Evolutionary conservation across 2,797 vertebrate species (phyloP), one percentile per base, ranked within the genome.

Genomic region (Aselliscus stoliczkanus): DNA sequence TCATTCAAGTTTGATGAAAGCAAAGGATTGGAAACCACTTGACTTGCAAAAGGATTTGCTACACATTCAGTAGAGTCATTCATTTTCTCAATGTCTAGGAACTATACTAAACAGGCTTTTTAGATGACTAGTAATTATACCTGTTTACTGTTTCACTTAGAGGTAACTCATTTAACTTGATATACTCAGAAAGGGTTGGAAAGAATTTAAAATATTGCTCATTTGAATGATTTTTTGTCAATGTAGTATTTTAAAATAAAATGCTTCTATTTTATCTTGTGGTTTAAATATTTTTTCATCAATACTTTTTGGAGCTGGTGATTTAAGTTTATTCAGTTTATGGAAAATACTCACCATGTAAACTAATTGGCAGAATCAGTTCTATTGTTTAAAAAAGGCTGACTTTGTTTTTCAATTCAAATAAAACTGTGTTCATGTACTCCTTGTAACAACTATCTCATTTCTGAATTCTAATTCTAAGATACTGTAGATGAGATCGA

Each of bases 201-300:
- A 87, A 81, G 90, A 42, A 31, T n/a, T n/a, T n/a, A 75, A 89
- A 83, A 58, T 83, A 62, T 25, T 85, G 25, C 56, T 91, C 73
- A 80, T 58, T 82, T 44, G 86, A 90, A 52, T 69, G 17, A n/a
- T 50, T 50, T 73, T 92, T n/a, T n/a, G n/a, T n/a, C n/a, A n/a
- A n/a, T n/a, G n/a, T n/a, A n/a, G n/a, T n/a, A n/a, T n/a, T n/a
- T 88, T 85, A 95, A 88, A 88, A 82, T 62, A 42, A 88, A 91
- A 90, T 79, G 34, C 9, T 93, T 93, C 34, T 54, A 21, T 73
- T 60, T 73, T 93, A 50, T 42, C 72, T 88, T 92, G 50, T 84
- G 50, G 37, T 73, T 87, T 91, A 42, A 42, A 42, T 4, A 42
- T 42, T 6, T 42, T 42, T 42, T 42, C 42, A 4, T 42, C 42